Evolutionary conservation across 2,888 invertebrate species (phyloP).

Genomic region (Leptinotarsa peninsularis): DNA sequence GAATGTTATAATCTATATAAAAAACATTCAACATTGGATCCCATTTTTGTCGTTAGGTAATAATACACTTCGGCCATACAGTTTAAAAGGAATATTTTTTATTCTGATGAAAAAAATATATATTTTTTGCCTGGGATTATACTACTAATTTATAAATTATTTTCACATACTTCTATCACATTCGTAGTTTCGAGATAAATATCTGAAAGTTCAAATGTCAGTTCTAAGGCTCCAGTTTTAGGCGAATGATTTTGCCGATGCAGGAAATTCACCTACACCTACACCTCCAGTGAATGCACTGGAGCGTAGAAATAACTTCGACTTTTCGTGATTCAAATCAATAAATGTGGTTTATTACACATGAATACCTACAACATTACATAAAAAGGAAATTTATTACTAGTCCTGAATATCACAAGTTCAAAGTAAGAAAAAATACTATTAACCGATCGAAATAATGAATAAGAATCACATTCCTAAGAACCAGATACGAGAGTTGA

Average conservation of each 20-base stretch:
- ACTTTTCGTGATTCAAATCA: background rate
- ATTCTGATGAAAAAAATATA: no score
- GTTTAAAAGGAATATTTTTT: no score
- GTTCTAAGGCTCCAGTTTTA: background rate
- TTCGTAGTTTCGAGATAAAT: background rate
- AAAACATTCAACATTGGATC: no score
- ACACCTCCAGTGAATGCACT: background rate
- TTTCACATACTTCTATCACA: no score
- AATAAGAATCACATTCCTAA: no score
- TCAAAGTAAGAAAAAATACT: background rate
- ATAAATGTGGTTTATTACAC: background rate
- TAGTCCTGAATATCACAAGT: background rate
- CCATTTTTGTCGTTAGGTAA: no score
- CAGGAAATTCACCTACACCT: background rate
- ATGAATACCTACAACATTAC: background rate
- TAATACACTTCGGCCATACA: no score
- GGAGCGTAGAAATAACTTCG: background rate
- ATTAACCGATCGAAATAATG: background rate
- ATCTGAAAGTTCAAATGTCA: background rate
- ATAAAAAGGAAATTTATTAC: background rate
- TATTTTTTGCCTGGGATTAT: no score
- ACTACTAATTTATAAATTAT: no score
- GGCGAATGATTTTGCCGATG: background rate
- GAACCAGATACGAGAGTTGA: no score
- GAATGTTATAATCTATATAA: no score